Conservation (phyloP, 2,113 vertebrate species). For the Plotosus lineatus region DNA sequence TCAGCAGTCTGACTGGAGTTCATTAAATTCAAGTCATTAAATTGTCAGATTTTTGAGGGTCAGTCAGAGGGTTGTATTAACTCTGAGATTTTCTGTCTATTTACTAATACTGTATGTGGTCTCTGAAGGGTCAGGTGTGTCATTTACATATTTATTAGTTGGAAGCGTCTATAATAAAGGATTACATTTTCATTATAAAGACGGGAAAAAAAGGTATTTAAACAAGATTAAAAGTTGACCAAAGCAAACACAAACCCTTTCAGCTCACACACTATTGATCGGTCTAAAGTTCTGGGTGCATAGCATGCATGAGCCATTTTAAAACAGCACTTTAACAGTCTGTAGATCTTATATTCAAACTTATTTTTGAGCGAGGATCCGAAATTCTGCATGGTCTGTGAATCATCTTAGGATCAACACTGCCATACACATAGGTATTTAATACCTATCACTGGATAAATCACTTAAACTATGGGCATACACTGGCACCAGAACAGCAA, state of each 20-base stretch:
- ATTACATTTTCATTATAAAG: no score
- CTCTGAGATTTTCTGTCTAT: no score
- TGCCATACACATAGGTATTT: not conserved
- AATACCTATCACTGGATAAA: not conserved
- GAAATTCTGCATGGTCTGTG: not conserved
- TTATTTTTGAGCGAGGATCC: not conserved
- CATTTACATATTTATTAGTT: no score
- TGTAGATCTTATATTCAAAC: not conserved
- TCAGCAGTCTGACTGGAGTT: no score
- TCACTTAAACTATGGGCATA: not conserved
- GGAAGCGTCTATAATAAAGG: no score
- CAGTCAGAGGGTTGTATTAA: no score
- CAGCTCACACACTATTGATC: not conserved
- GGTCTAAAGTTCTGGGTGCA: constrained; percentile 3
- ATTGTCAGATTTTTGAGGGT: no score
- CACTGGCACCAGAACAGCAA: not conserved
- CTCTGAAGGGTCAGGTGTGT: no score
- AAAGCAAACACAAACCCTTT: constrained; percentile 25
- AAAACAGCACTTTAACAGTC: not conserved
- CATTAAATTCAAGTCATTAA: no score
- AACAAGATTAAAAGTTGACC: not conserved
- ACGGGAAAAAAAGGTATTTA: not conserved
- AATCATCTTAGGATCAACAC: not conserved
- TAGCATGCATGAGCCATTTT: not conserved
- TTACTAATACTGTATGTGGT: no score